phyloP scores from a whole-genome alignment of 1,140 invertebrate genomes.

The Drosophila arawakana region DNA sequence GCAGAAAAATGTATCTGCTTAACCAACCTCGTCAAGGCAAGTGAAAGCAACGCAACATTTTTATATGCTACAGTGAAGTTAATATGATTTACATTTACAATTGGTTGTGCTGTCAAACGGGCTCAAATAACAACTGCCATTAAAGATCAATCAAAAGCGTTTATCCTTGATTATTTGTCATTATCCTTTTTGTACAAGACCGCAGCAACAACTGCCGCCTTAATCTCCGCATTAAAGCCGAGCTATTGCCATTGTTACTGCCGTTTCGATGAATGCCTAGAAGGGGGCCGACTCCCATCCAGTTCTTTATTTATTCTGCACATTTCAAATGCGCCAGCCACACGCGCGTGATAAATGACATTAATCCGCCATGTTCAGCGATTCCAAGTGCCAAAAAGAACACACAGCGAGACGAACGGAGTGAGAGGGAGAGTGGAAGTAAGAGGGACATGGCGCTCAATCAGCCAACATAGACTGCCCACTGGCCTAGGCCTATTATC shows the following conservation, averaged over 20 bases:
- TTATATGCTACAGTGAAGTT: constrained; percentile 77
- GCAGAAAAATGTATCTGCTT: constrained; percentile 2
- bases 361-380: constrained; percentile 78
- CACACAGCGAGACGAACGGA: constrained; percentile 23
- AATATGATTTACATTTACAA: constrained; percentile 83
- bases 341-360: constrained; percentile 78
- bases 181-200: constrained; percentile 75
- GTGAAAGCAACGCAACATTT: constrained; percentile 41
- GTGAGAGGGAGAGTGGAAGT: neutral
- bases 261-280: neutral
- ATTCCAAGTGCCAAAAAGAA: constrained; percentile 71
- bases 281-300: constrained; percentile 1
- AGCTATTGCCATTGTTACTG: constrained; percentile 29
- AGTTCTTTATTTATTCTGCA: constrained; percentile 74
- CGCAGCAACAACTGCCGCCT: constrained; percentile 49
- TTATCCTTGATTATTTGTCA: constrained; percentile 84
- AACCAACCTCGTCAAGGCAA: constrained; percentile 28
- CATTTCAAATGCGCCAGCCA: constrained; percentile 68
- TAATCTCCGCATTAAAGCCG: constrained; percentile 57
- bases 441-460: constrained; percentile 20
- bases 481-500: constrained; percentile 36
- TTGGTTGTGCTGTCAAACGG: constrained; percentile 69
- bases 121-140: constrained; percentile 64
- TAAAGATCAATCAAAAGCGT: constrained; percentile 84
- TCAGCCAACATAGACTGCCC: constrained; percentile 37